phyloP scores from a whole-genome alignment of 2,113 vertebrate species.

The Paramormyrops kingsleyae region DNA sequence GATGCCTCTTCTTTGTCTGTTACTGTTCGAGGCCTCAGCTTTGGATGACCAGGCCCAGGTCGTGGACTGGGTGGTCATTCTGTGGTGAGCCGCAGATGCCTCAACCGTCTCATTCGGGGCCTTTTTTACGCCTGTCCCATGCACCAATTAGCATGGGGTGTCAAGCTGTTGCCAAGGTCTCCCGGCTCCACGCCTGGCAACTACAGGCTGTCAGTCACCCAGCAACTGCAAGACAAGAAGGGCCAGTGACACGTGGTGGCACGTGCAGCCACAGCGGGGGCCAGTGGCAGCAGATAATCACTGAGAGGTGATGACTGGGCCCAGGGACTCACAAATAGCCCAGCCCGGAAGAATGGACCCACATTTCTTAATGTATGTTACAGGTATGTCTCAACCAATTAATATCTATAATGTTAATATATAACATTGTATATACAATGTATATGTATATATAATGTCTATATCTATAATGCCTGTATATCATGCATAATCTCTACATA shows the following conservation, averaged over 20 bases:
- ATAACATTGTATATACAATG: not conserved
- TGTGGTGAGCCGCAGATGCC: slow-evolving; percentile 66
- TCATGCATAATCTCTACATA: not conserved
- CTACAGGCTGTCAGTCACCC: slow-evolving; percentile 65
- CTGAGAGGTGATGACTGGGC: slow-evolving; percentile 69
- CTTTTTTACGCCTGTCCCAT: slow-evolving; percentile 55
- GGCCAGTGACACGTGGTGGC: slow-evolving; percentile 69
- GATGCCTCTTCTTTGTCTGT: slow-evolving; percentile 34
- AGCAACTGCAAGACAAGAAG: slow-evolving; percentile 75
- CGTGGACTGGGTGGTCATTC: slow-evolving; percentile 61
- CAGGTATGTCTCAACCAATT: not conserved
- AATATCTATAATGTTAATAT: not conserved
- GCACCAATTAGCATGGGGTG: slow-evolving; percentile 24
- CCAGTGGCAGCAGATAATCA: slow-evolving; percentile 74
- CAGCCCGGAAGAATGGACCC: slow-evolving; percentile 54
- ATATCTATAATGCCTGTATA: not conserved
- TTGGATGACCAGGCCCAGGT: slow-evolving; percentile 58
- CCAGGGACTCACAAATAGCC: slow-evolving; percentile 69
- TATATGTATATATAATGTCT: not conserved
- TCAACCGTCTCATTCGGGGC: slow-evolving; percentile 63
- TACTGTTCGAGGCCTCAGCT: slow-evolving; percentile 49
- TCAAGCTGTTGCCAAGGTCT: slow-evolving; percentile 59
- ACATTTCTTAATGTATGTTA: not conserved
- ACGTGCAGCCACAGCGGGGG: slow-evolving; percentile 74
- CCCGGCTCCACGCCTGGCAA: slow-evolving; percentile 48